A percentile compares a stretch with the other conserved stretches of the same genome.
phyloP scores from a whole-genome alignment of 2,797 vertebrate species.

The Thaleichthys pacificus region DNA sequence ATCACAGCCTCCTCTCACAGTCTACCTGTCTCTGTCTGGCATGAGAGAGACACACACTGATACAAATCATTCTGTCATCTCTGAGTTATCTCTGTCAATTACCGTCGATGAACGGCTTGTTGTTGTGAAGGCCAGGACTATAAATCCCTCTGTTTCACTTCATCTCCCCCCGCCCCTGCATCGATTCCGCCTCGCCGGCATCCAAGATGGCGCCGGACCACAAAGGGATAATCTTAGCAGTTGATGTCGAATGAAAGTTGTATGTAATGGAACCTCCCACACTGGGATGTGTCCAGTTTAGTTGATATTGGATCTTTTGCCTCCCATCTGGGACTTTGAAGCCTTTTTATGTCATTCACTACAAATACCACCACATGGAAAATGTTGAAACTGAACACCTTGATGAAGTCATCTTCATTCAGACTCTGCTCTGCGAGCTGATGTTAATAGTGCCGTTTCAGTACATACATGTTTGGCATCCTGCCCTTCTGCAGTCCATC shows the following conservation, averaged over 20 bases:
- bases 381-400: neutral
- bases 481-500: neutral
- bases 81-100: conserved; percentile 73
- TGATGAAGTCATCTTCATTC: neutral
- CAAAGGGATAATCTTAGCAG: conserved; percentile 13
- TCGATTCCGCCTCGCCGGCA: conserved; percentile 10
- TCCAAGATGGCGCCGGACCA: conserved; percentile 27
- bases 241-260: conserved; percentile 37
- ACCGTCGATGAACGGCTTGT: conserved; percentile 63
- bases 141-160: conserved; percentile 48
- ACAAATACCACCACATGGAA: conserved; percentile 37
- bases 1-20: conserved; percentile 17
- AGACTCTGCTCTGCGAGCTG: neutral
- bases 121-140: conserved; percentile 64
- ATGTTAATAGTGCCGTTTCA: neutral
- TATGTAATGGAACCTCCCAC: conserved; percentile 67
- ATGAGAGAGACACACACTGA: conserved; percentile 36
- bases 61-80: conserved; percentile 57
- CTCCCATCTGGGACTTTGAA: conserved; percentile 51
- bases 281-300: conserved; percentile 62
- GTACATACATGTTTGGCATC: neutral
- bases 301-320: conserved; percentile 55
- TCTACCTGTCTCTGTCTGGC: conserved; percentile 25
- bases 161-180: neutral
- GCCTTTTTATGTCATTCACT: conserved; percentile 19